Conservation (phyloP, 2,797 vertebrate genomes). For the Apogon hyalosoma region DNA sequence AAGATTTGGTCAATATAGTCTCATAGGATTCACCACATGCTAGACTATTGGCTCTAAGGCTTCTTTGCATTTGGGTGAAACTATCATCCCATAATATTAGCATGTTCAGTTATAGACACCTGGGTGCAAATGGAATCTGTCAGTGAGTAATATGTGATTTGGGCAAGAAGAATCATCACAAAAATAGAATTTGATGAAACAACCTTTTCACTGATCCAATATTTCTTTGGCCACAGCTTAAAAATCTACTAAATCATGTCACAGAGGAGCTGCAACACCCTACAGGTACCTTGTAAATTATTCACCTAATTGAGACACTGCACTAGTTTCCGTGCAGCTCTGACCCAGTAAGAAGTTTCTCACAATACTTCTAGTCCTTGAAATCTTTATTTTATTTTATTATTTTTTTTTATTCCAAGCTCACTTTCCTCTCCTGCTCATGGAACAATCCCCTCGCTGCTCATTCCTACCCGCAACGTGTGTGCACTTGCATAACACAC, state of each 20-base stretch:
- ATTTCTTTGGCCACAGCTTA: conserved; percentile 20
- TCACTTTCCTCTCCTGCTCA: conserved; percentile 17
- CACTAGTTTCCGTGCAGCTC: conserved; percentile 41
- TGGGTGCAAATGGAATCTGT: no score
- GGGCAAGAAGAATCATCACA: neutral
- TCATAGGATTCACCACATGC: no score
- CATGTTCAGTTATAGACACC: no score
- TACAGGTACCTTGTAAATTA: conserved; percentile 60
- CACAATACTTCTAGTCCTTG: conserved; percentile 40
- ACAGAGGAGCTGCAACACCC: conserved; percentile 28
- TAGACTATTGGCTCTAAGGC: no score
- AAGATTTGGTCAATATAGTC: no score
- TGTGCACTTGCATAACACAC: conserved; percentile 9
- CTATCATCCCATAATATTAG: no score
- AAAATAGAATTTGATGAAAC: neutral
- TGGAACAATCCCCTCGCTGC: conserved; percentile 19
- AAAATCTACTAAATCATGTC: conserved; percentile 20
- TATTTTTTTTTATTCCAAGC: neutral
- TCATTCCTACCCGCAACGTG: conserved; percentile 19
- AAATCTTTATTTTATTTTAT: conserved; percentile 32
- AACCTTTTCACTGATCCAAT: neutral
- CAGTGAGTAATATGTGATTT: no score
- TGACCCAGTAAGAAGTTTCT: conserved; percentile 61
- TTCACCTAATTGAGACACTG: conserved; percentile 62
- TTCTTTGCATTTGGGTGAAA: no score